These are phyloP conservation scores for Diogma glabrata DNA, from an alignment of 2,888 invertebrate species.

Conservation along the genomic window DNA sequence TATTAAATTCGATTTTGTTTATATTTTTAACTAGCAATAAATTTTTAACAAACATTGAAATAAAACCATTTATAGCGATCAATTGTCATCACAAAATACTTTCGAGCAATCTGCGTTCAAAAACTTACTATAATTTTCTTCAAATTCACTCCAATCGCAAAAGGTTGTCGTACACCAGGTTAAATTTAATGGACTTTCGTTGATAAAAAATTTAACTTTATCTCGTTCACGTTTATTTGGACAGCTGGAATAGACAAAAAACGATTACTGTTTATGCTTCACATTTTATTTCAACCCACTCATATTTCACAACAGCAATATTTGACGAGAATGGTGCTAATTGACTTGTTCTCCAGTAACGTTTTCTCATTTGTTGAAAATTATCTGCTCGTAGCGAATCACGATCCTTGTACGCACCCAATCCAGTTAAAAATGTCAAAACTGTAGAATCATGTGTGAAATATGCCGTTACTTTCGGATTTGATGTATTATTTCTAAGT, in stretches of 20 bases:
- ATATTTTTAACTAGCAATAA: too few species aligned
- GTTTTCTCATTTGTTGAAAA: conserved; percentile 41
- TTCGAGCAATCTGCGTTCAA: conserved; percentile 28
- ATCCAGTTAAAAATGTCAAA: conserved; percentile 46
- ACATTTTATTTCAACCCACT: conserved; percentile 34
- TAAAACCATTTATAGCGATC: too few species aligned
- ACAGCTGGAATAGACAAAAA: conserved; percentile 15
- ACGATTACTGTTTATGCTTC: background rate
- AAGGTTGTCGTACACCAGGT: conserved; percentile 59
- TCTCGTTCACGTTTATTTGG: conserved; percentile 28
- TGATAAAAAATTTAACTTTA: conserved; percentile 50
- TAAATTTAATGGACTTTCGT: conserved; percentile 49
- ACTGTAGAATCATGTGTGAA: conserved; percentile 53
- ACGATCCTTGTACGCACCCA: conserved; percentile 51
- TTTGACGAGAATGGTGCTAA: conserved; percentile 63
- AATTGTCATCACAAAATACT: conserved; percentile 10
- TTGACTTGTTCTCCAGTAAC: conserved; percentile 57
- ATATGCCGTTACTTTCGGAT: conserved; percentile 53
- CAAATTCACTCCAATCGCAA: conserved; percentile 54
- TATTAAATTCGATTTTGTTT: too few species aligned
- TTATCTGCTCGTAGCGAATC: conserved; percentile 51
- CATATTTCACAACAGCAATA: conserved; percentile 60
- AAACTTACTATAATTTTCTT: conserved; percentile 40
- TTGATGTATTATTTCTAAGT: conserved; percentile 44
- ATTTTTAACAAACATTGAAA: too few species aligned